Evolutionary conservation across 2,888 invertebrate genomes (phyloP), one percentile per base, ranked within the genome.

Genomic region (Polia nebulosa): DNA sequence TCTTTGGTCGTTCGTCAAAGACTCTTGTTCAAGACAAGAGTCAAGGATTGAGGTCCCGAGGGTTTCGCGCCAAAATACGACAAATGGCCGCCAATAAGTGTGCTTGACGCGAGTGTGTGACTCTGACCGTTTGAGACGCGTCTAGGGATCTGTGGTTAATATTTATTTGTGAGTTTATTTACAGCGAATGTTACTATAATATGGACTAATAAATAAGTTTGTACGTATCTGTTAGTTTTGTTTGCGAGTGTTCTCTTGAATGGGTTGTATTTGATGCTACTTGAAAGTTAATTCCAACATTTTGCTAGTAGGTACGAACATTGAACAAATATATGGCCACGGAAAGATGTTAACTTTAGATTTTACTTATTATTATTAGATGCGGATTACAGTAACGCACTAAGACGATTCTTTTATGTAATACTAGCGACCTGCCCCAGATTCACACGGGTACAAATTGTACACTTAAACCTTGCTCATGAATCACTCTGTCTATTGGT

Each of bases 11-110:
- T 74, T 81, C 82, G 51, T 85, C 76, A 83, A 76, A 76, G 65
- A 57, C 72, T 61, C 74, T 81, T 83, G 73, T 83, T 78, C 68
- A 52, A 68, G 55, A 81, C 80, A 81, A 85, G 76, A 78, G 80
- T 71, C 56, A 49, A 63, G 57, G 72, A 76, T 76, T 71, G 60
- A 63, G 49, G 71, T 39, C 78, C 47, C 61, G 29, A 39, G 53
- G 75, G 72, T 17, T 71, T 70, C 56, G 39, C 64, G 62, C 57
- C 67, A 65, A 70, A 66, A 56, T 63, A 39, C 62, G 41, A 75
- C 76, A 81, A 69, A 81, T 78, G 55, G 62, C 27, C 32, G 45
- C 66, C 70, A 76, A 81, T 71, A 65, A 82, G 59, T 64, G 59
- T 44, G 17, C 49, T 59, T 22, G 44, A 62, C 20, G 60, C 32